Evolutionary conservation across 30 jellyfish, hydroid and myxozoan species (phyloP), one percentile per base, ranked within the genome.

Genomic region (Catostylus mosaicus): DNA sequence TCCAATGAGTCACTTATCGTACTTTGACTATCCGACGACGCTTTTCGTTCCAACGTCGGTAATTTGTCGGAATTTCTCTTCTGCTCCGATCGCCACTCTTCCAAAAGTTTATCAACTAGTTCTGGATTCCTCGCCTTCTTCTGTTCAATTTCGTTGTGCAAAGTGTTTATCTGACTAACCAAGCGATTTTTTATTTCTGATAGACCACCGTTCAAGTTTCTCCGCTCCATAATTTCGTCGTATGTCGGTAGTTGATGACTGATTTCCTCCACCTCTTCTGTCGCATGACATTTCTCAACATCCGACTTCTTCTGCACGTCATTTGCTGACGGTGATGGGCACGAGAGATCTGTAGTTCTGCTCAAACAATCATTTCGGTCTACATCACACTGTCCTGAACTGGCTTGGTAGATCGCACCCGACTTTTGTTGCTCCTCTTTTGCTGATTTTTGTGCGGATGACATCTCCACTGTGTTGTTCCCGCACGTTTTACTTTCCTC

Each of bases 21-120:
- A 26, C 84, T 71, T 22, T 64, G 92, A 30, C 92, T 82, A 43
- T 82, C 92, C 0, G 85, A 82, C 32, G 92, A 74, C 14, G 84
- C 33, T 30, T 37, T 57, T n/a, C 69, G 37, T 3, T 70, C 86
- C 47, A 19, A 20, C 33, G 84, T 52, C 26, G 71, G 67, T 9
- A 22, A 45, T 36, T 60, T 51, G 19, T 59, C 88, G 10, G 64
- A 56, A 10, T 30, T 6, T 33, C 45, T 37, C 40, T 77, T 77
- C 54, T 77, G 77, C 78, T 77, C 77, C 18, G 37, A 30, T 16
- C 88, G 76, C 88, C 88, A 77, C 40, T 77, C 88, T 23, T 57
- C 67, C 20, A 77, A 38, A 0, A 77, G 46, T 20, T 62, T 61
- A 9, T 77, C 46, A 0, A 77, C 45, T 36, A 51, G 35, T 11